Evolutionary conservation across 2,888 invertebrate genomes (phyloP).

Genomic region (Thysanoteuthis rhombus): DNA sequence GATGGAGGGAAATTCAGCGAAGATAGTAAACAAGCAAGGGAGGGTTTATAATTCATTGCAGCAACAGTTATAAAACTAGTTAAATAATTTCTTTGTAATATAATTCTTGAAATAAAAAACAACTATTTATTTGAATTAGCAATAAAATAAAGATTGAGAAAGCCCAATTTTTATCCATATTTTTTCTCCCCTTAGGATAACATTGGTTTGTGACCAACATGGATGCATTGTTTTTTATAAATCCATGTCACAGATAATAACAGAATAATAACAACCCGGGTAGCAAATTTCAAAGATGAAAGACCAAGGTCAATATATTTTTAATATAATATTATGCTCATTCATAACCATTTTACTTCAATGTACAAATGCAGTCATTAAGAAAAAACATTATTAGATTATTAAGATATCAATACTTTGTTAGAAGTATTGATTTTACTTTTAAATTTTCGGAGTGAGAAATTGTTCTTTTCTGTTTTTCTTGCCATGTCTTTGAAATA

Average conservation of each 20-base stretch:
- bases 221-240: not conserved
- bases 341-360: not conserved
- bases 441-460: not conserved
- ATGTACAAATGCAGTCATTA: not conserved
- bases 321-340: not conserved
- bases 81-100: not conserved
- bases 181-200: not conserved
- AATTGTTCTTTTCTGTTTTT: not conserved
- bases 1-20: not conserved
- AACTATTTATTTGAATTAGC: not conserved
- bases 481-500: not conserved
- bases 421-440: not conserved
- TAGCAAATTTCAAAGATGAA: constrained; percentile 12
- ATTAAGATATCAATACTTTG: not conserved
- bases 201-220: not conserved
- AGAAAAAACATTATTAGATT: not conserved
- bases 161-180: not conserved
- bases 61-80: not conserved
- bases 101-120: not conserved
- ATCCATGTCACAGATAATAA: not conserved
- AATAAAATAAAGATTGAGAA: not conserved
- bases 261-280: not conserved
- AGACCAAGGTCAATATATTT: constrained; percentile 12
- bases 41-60: not conserved
- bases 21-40: not conserved